Evolutionary conservation across 35 echinoderm and acorn worm species (phyloP), one percentile per base, ranked within the genome.

Genomic region (Diadema setosum): DNA sequence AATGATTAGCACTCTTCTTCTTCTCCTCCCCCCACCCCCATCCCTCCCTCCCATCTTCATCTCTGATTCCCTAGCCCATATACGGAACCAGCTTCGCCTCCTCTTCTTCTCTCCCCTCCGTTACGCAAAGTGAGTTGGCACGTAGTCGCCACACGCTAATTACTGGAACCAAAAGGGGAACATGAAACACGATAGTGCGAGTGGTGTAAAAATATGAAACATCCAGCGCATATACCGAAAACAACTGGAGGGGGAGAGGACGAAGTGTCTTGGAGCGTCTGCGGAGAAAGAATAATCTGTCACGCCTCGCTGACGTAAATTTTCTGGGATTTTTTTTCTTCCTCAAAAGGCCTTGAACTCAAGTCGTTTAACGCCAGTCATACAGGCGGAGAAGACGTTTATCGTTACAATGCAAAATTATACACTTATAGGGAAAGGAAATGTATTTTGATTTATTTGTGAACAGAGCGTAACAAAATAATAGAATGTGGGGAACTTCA

Each of bases 201-300:
- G 63, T 67, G 63, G 63, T 67, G 63, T 67, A 67, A 67, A 67
- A 67, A 67, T 67, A 67, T 67, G 63, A 67, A 67, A 67, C 63
- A 67, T 67, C 37, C 37, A 67, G 63, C 63, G 63, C 12, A 34
- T 67, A 67, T 33, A 67, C 63, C 37, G 21, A 67, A 67, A 67
- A 67, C 63, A 67, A 67, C 63, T 67, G 23, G 25, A 67, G 63
- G 63, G 63, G 37, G 12, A 29, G 63, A 31, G 30, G 37, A 0
- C 4, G 63, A 34, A 34, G 7, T 34, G 37, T 67, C 63, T 34
- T 67, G 30, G 23, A 67, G 63, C 63, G 37, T 67, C 63, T n/a
- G n/a, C n/a, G n/a, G n/a, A n/a, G n/a, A 67, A 67, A 67, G 63
- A 34, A 5, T 33, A 34, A 67, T 67, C 37, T 67, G 63, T 67